Evolutionary conservation across 2,888 invertebrate genomes (phyloP).

Genomic region (Cheilosia variabilis): DNA sequence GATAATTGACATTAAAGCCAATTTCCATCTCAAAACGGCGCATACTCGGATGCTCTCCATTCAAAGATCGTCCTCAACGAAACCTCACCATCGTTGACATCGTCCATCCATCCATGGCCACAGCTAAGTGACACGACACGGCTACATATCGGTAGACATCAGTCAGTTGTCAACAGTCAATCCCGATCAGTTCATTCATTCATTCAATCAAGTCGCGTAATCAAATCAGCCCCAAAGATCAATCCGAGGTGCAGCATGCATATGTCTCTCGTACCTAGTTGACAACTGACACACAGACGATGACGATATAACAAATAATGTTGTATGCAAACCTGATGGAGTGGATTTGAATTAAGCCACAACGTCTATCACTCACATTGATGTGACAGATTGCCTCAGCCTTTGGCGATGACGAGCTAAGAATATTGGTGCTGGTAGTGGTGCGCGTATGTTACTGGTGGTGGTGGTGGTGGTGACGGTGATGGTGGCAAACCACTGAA

Average conservation of each 20-base stretch:
- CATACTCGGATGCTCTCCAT: conserved; percentile 20
- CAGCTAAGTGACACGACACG: conserved; percentile 61
- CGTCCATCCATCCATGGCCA: conserved; percentile 55
- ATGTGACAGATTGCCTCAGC: conserved; percentile 71
- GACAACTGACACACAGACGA: conserved; percentile 75
- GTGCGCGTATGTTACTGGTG: neutral
- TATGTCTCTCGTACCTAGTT: conserved; percentile 63
- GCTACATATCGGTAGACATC: conserved; percentile 68
- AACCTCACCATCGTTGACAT: conserved; percentile 58
- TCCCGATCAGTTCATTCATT: conserved; percentile 65
- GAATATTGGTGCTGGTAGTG: too few species aligned
- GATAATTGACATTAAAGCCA: conserved; percentile 45
- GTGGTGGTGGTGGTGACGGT: conserved; percentile 41
- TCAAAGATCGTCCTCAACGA: conserved; percentile 52
- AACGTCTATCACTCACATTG: conserved; percentile 77
- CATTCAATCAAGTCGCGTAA: conserved; percentile 73
- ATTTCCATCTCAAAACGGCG: conserved; percentile 22
- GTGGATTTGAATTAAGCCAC: conserved; percentile 76
- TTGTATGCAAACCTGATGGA: conserved; percentile 77
- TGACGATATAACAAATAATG: conserved; percentile 75
- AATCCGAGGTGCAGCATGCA: conserved; percentile 72
- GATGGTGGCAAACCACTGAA: conserved; percentile 67
- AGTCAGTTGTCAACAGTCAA: conserved; percentile 72
- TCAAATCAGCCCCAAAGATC: conserved; percentile 70
- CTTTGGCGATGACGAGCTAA: conserved; percentile 37